Percentiles rank a stretch among this genome's conserved stretches.
Evolutionary conservation across 2,888 invertebrate species (phyloP).

Genomic region (Choristoneura rosaceana): DNA sequence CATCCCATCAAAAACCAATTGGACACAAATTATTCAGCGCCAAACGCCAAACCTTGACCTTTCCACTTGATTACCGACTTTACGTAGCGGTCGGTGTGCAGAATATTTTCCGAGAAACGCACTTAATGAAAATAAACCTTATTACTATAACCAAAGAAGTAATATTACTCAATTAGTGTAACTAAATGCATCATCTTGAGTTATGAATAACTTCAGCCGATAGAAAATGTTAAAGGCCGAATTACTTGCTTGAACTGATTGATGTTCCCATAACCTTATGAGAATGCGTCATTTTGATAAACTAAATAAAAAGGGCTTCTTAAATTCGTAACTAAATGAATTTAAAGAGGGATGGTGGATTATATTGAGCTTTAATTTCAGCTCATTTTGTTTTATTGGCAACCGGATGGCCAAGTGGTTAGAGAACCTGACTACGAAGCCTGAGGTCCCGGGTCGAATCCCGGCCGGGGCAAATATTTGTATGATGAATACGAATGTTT

Average conservation of each 20-base stretch:
- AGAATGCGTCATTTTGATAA: constrained; percentile 50
- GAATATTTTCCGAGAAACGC: constrained; percentile 59
- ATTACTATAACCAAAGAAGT: constrained; percentile 52
- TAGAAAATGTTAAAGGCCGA: constrained; percentile 71
- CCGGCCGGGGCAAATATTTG: too few relatives aligned
- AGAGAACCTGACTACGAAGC: too few relatives aligned
- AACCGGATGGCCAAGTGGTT: too few relatives aligned
- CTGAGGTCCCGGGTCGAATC: too few relatives aligned
- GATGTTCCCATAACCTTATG: constrained; percentile 74
- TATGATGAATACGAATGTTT: too few relatives aligned
- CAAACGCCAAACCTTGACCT: constrained; percentile 77
- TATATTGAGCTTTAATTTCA: background rate
- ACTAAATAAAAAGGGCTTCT: background rate
- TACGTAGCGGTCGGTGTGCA: constrained; percentile 61
- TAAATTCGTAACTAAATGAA: background rate
- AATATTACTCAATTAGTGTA: constrained; percentile 49
- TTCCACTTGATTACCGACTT: constrained; percentile 66
- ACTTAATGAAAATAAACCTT: constrained; percentile 56
- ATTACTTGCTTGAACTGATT: constrained; percentile 60
- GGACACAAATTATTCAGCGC: constrained; percentile 44
- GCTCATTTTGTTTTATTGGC: too few relatives aligned
- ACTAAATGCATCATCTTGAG: constrained; percentile 63
- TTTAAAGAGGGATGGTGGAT: background rate
- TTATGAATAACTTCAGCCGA: constrained; percentile 60
- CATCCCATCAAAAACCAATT: constrained; percentile 71